These are phyloP conservation scores for Stratiomys singularior DNA, from an alignment of 2,888 invertebrate species.

Conservation along the genomic window DNA sequence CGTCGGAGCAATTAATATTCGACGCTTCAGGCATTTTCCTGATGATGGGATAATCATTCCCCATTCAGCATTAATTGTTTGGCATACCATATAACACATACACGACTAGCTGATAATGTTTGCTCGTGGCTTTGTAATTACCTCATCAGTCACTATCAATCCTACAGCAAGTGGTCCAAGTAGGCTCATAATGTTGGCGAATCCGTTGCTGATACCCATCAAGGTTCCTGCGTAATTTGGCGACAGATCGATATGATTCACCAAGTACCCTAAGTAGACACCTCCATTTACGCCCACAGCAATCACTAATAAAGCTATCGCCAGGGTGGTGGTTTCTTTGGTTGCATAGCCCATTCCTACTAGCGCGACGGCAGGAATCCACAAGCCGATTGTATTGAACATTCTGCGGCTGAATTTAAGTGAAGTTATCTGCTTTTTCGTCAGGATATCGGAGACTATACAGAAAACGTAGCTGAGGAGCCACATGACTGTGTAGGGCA, in stretches of 20 bases:
- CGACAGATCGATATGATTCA: constrained; percentile 77
- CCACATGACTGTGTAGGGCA: constrained; percentile 70
- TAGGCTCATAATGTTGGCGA: constrained; percentile 73
- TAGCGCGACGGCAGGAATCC: constrained; percentile 69
- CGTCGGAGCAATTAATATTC: no score
- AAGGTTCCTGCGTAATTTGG: constrained; percentile 76
- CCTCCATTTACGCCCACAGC: constrained; percentile 73
- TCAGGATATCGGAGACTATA: constrained; percentile 67
- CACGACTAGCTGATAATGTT: no score
- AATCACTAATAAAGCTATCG: constrained; percentile 69
- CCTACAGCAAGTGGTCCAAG: constrained; percentile 72
- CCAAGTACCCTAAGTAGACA: constrained; percentile 71
- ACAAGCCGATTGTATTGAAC: constrained; percentile 65
- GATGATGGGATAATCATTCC: no score
- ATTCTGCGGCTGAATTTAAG: constrained; percentile 60
- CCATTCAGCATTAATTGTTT: no score
- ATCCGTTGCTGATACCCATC: constrained; percentile 76
- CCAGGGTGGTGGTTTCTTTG: constrained; percentile 64
- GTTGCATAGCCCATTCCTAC: constrained; percentile 68
- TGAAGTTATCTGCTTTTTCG: constrained; percentile 65
- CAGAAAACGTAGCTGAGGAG: constrained; percentile 67
- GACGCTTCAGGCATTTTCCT: no score
- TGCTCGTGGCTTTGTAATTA: constrained; percentile 56
- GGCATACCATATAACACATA: no score
- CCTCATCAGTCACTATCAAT: constrained; percentile 69